Conservation (phyloP, 2,797 vertebrate species). For the Chaenodraco wilsoni region DNA sequence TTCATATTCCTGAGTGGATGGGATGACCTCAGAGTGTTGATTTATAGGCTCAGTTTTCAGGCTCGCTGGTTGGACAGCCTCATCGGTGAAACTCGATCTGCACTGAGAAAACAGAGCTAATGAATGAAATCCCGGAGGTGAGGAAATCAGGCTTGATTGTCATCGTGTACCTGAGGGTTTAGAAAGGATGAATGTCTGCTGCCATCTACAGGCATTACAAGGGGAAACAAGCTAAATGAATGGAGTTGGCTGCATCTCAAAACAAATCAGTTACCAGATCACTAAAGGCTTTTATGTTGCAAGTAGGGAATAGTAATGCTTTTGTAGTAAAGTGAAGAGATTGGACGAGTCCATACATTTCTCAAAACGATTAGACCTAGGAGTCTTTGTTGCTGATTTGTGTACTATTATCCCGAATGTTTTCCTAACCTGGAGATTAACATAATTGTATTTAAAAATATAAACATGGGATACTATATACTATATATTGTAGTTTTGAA, state of each 20-base stretch:
- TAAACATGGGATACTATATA: too few species aligned
- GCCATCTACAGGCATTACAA: conserved; percentile 54
- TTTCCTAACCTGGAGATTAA: too few species aligned
- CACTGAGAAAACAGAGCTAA: conserved; percentile 44
- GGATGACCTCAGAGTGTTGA: conserved; percentile 71
- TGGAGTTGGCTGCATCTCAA: background rate
- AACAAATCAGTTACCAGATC: conserved; percentile 10
- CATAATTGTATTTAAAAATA: too few species aligned
- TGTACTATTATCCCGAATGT: too few species aligned
- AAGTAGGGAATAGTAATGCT: conserved; percentile 8
- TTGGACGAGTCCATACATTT: too few species aligned
- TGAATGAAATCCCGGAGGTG: conserved; percentile 53
- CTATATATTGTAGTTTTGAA: background rate
- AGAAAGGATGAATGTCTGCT: conserved; percentile 40
- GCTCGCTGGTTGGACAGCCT: conserved; percentile 29
- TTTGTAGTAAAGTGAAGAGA: background rate
- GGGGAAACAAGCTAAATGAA: conserved; percentile 1
- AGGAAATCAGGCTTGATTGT: conserved; percentile 19
- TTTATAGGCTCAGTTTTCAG: conserved; percentile 60
- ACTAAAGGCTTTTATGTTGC: conserved; percentile 4
- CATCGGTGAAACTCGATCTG: conserved; percentile 49
- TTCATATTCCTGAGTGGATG: conserved; percentile 25
- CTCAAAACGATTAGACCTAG: too few species aligned
- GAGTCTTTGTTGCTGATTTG: too few species aligned
- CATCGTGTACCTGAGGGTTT: background rate